These are phyloP conservation scores for Aeoliscus strigatus DNA, from an alignment of 2,797 vertebrate genomes.

Conservation along the genomic window DNA sequence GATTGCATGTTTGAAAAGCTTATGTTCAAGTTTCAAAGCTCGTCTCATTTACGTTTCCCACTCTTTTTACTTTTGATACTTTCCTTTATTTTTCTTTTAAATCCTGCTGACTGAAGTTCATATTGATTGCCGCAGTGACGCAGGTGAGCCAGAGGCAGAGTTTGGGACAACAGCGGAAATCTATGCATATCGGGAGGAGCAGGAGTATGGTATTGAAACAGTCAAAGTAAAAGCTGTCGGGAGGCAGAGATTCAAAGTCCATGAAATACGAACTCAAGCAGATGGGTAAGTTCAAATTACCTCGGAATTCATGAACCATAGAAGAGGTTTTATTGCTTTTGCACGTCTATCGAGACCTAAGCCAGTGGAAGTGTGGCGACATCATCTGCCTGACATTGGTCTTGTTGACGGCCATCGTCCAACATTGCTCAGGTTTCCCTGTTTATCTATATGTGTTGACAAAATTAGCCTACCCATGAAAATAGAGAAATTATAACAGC, in stretches of 20 bases:
- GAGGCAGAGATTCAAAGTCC: constrained; percentile 94
- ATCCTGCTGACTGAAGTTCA: constrained; percentile 1
- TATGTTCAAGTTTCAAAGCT: no score
- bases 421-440: no score
- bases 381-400: no score
- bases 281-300: constrained; percentile 84
- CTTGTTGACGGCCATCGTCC: no score
- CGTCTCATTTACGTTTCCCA: no score
- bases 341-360: background rate
- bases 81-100: no score
- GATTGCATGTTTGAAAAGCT: no score
- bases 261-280: constrained; percentile 92
- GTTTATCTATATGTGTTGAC: no score
- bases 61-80: no score
- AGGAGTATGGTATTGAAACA: constrained; percentile 93
- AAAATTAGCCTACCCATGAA: no score
- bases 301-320: constrained; percentile 13
- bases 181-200: constrained; percentile 94
- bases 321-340: background rate
- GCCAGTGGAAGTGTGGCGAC: no score
- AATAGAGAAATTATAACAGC: no score
- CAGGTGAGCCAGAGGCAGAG: constrained; percentile 66
- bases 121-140: constrained; percentile 45
- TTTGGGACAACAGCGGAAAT: constrained; percentile 98
- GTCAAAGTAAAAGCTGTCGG: constrained; percentile 98